Evolutionary conservation across 2,113 vertebrate genomes (phyloP).

Genomic region (Benitochromis conjunctus): DNA sequence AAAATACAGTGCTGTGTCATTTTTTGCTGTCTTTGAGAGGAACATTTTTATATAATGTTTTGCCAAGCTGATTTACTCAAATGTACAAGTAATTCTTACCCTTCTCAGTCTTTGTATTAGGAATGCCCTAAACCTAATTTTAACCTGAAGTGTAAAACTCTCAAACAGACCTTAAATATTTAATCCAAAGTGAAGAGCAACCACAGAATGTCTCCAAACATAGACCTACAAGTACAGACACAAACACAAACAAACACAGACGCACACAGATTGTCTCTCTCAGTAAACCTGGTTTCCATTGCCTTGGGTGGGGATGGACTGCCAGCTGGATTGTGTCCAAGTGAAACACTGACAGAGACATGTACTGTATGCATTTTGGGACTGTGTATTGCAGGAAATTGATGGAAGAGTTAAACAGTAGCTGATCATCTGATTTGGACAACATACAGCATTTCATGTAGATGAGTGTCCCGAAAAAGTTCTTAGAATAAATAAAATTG

Average conservation of each 20-base stretch:
- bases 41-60: background rate
- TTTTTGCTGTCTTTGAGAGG: background rate
- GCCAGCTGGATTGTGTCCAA: background rate
- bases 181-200: background rate
- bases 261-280: background rate
- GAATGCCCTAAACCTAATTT: background rate
- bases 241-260: background rate
- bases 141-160: background rate
- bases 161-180: background rate
- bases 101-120: background rate
- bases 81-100: no score
- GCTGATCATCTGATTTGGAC: background rate
- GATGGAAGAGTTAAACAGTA: background rate
- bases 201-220: background rate
- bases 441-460: background rate
- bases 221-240: background rate
- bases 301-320: background rate
- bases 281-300: background rate
- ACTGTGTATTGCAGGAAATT: background rate
- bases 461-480: background rate
- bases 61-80: no score
- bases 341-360: background rate
- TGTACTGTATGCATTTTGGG: background rate
- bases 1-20: background rate
- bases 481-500: background rate